phyloP scores from a whole-genome alignment of 2,113 vertebrate genomes.

The Cavia porcellus region DNA sequence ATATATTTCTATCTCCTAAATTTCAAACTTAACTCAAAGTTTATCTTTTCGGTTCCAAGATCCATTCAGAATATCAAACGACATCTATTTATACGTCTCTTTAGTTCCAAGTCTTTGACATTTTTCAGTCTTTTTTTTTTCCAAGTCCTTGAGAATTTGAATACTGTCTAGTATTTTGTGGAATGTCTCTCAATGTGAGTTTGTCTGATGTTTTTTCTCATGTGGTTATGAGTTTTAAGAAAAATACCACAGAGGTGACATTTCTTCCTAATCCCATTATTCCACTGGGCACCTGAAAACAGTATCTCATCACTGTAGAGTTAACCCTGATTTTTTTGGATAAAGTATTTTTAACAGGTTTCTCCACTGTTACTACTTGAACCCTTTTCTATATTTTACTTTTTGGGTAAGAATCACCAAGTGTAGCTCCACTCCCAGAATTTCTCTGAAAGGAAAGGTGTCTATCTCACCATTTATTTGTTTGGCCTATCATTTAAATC shows the following conservation, averaged over 20 bases:
- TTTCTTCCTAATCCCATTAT: background rate
- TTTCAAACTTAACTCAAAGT: background rate
- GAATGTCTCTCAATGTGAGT: background rate
- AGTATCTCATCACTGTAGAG: background rate
- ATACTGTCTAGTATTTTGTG: background rate
- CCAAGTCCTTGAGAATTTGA: background rate
- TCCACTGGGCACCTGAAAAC: background rate
- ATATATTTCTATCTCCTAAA: constrained; percentile 27
- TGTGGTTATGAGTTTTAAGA: background rate
- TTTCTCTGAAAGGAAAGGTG: background rate
- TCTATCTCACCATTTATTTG: background rate
- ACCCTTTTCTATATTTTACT: background rate
- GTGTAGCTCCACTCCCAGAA: background rate
- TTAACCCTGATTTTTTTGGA: background rate
- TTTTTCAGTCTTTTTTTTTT: background rate
- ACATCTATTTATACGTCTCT: background rate
- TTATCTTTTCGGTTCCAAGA: background rate
- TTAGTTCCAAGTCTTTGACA: background rate
- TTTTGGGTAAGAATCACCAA: constrained; percentile 42
- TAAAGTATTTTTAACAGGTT: background rate
- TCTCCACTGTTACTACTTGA: background rate
- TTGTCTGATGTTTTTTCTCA: background rate
- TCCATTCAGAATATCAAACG: background rate
- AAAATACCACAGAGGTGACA: background rate
- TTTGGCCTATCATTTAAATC: background rate